phyloP scores from a whole-genome alignment of 2,797 vertebrate genomes.

The Gephyroberyx darwinii region DNA sequence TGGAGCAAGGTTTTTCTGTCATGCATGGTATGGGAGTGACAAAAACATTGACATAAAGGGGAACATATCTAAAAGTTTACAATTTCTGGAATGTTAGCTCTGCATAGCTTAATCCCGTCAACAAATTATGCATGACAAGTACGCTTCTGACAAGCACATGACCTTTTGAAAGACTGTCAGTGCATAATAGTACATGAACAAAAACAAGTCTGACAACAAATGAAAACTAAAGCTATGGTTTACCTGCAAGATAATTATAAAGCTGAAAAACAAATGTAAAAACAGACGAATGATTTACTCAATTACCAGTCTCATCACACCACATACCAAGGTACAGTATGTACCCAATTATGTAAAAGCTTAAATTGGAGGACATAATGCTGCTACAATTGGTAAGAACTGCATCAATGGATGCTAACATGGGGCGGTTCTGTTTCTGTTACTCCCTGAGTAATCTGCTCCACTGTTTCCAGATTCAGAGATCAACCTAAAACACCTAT shows the following conservation, averaged over 20 bases:
- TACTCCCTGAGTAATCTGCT: slow-evolving; percentile 55
- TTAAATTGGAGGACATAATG: slow-evolving; percentile 36
- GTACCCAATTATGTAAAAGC: slow-evolving; percentile 34
- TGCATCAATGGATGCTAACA: slow-evolving; percentile 7
- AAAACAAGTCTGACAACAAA: slow-evolving; percentile 11
- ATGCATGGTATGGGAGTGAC: slow-evolving; percentile 30
- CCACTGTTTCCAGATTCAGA: slow-evolving; percentile 36
- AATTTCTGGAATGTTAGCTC: slow-evolving; percentile 61
- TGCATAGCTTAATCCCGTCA: slow-evolving; percentile 65
- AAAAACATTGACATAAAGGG: slow-evolving; percentile 7
- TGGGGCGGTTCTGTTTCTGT: slow-evolving; percentile 36
- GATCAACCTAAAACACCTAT: slow-evolving; percentile 24
- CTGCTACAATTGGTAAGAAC: slow-evolving; percentile 16
- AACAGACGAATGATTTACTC: slow-evolving; percentile 11
- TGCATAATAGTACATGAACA: slow-evolving; percentile 33
- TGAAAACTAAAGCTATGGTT: slow-evolving; percentile 47
- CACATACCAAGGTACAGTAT: slow-evolving; percentile 26
- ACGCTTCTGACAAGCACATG: slow-evolving; percentile 28
- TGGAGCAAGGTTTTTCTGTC: slow-evolving; percentile 2
- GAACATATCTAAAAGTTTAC: slow-evolving; percentile 12
- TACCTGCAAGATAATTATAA: slow-evolving; percentile 38
- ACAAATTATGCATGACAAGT: slow-evolving; percentile 21
- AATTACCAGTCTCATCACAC: slow-evolving; percentile 21
- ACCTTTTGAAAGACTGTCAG: slow-evolving; percentile 38
- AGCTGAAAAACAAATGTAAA: slow-evolving; percentile 30